A percentile compares a stretch with the other conserved stretches of the same genome.
Conservation (phyloP, 2,888 invertebrate genomes). For the Axea sp. region DNA sequence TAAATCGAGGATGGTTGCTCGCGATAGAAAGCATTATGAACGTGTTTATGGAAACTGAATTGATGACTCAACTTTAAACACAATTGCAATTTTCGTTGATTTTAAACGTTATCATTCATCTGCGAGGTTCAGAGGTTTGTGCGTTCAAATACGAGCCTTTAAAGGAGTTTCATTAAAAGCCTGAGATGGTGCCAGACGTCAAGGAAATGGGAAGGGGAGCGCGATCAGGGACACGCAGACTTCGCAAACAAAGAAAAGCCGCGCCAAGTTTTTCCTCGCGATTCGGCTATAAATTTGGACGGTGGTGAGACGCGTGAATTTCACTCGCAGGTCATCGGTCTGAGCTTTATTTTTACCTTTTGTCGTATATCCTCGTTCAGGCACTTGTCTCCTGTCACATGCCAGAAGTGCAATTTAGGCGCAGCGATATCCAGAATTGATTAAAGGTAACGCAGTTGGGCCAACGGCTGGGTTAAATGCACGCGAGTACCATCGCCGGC, state of each 20-base stretch:
- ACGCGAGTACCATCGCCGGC: constrained; percentile 29
- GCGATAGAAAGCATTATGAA: neutral
- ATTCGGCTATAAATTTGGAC: no score
- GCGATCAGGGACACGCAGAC: no score
- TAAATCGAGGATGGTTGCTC: constrained; percentile 1
- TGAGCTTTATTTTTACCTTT: constrained; percentile 26
- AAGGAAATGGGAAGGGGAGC: no score
- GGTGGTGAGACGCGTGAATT: neutral
- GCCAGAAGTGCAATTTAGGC: constrained; percentile 54
- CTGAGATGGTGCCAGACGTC: no score
- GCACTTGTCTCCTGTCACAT: constrained; percentile 55
- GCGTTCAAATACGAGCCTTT: no score
- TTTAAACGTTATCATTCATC: no score
- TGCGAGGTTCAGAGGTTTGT: no score
- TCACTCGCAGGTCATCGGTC: neutral
- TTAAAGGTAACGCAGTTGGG: constrained; percentile 44
- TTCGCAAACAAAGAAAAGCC: no score
- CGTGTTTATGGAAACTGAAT: neutral
- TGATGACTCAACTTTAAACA: neutral
- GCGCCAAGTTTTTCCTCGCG: no score
- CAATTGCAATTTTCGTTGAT: neutral
- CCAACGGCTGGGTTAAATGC: constrained; percentile 36
- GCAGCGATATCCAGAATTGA: constrained; percentile 46
- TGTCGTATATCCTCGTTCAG: constrained; percentile 40
- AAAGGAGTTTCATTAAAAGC: no score